phyloP scores from a whole-genome alignment of 35 echinoderm and acorn worm genomes.

The Nesometra sesokonis region DNA sequence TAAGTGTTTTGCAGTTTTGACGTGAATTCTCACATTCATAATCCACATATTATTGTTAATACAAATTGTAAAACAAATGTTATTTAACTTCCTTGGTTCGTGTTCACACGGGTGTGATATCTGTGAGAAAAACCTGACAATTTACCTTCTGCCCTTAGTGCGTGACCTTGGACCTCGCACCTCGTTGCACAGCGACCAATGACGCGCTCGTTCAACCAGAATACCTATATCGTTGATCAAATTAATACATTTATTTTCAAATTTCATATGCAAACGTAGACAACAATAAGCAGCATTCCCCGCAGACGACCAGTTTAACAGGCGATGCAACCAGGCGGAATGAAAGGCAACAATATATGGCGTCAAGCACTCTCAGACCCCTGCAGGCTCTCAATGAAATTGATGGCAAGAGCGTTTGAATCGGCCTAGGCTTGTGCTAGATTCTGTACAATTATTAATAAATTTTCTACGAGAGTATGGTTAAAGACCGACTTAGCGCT shows the following conservation, averaged over 20 bases:
- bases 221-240: neutral
- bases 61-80: neutral
- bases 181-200: neutral
- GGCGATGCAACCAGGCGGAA: neutral
- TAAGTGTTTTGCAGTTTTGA: neutral
- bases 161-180: neutral
- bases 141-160: neutral
- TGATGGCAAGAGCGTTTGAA: neutral
- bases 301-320: neutral
- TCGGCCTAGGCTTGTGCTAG: neutral
- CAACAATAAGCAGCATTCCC: neutral
- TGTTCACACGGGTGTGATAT: neutral
- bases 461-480: too few relatives aligned
- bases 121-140: neutral
- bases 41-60: neutral
- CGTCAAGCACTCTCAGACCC: neutral
- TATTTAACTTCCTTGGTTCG: neutral
- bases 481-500: too few relatives aligned
- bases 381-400: neutral
- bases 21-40: neutral
- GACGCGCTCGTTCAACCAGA: neutral
- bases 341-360: neutral
- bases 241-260: constrained; percentile 1
- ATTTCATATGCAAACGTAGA: neutral
- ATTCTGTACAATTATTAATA: too few relatives aligned